Conservation (phyloP, 2,113 vertebrate species). For the Pleuronectes platessa region DNA sequence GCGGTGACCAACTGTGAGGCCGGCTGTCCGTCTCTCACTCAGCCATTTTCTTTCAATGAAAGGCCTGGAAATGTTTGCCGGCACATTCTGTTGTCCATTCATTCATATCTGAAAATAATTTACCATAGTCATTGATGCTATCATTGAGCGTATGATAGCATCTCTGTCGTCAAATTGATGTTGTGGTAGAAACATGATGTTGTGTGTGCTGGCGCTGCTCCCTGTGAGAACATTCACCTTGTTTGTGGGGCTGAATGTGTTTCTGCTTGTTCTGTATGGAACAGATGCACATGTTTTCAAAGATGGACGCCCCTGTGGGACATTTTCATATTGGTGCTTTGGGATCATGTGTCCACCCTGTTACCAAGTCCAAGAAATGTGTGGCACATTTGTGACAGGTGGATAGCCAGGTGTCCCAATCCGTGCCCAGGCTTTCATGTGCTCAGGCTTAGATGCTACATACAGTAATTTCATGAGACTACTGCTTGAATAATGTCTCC, state of each 20-base stretch:
- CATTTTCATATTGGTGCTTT: slow-evolving; percentile 6
- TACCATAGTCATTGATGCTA: neutral
- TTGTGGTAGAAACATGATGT: neutral
- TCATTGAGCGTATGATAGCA: neutral
- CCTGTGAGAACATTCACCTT: neutral
- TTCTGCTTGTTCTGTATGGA: slow-evolving; percentile 15
- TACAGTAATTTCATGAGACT: slow-evolving; percentile 11
- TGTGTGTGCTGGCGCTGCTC: slow-evolving; percentile 15
- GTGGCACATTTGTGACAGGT: slow-evolving; percentile 60
- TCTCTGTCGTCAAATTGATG: neutral
- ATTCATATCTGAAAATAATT: slow-evolving; percentile 13
- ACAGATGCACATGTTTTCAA: slow-evolving; percentile 55
- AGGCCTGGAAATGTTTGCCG: slow-evolving; percentile 38
- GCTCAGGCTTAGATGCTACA: slow-evolving; percentile 14
- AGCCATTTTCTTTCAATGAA: slow-evolving; percentile 51
- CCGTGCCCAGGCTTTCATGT: slow-evolving; percentile 43
- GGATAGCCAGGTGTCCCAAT: slow-evolving; percentile 58
- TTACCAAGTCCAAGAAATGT: slow-evolving; percentile 44
- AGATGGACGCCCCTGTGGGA: slow-evolving; percentile 27
- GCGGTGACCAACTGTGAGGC: slow-evolving; percentile 74
- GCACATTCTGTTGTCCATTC: slow-evolving; percentile 6
- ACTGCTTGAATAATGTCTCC: neutral
- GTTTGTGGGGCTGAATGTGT: neutral
- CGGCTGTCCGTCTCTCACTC: slow-evolving; percentile 74
- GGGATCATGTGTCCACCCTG: slow-evolving; percentile 48